These are phyloP conservation scores for Artibeus jamaicensis DNA, from an alignment of 2,797 vertebrate genomes.

Conservation along the genomic window DNA sequence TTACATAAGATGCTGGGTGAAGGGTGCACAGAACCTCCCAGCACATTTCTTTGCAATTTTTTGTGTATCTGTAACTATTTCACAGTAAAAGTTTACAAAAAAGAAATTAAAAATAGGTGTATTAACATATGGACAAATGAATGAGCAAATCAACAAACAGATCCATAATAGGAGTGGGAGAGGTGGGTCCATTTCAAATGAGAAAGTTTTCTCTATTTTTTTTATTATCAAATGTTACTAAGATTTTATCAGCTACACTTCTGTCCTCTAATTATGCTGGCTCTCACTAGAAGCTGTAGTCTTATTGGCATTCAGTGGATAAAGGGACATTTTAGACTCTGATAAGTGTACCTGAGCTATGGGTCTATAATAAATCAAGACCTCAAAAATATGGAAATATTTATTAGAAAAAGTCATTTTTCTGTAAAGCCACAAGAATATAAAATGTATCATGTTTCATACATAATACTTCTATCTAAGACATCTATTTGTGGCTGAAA, in stretches of 20 bases:
- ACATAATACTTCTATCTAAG: not conserved
- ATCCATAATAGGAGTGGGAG: not conserved
- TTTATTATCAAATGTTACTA: not conserved
- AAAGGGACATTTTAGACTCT: not conserved
- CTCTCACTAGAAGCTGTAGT: not conserved
- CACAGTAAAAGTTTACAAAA: not conserved
- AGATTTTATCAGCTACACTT: not conserved
- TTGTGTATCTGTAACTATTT: not conserved
- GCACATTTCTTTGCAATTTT: not conserved
- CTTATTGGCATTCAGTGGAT: not conserved
- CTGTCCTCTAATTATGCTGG: not conserved
- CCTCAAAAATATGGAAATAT: not conserved
- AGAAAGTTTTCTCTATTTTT: not conserved
- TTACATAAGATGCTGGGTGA: not conserved
- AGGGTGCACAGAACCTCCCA: not conserved
- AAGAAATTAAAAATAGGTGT: not conserved
- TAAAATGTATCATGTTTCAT: not conserved
- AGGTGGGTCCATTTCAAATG: not conserved
- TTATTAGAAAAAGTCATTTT: not conserved
- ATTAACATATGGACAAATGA: not conserved
- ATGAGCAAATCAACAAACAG: not conserved
- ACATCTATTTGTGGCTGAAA: not conserved
- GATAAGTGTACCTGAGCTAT: not conserved
- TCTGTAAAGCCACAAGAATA: slow-evolving; percentile 1
- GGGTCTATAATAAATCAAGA: not conserved